Base-by-base conservation (phyloP, 2,797 vertebrate species). In the Calcarius lapponicus region DNA sequence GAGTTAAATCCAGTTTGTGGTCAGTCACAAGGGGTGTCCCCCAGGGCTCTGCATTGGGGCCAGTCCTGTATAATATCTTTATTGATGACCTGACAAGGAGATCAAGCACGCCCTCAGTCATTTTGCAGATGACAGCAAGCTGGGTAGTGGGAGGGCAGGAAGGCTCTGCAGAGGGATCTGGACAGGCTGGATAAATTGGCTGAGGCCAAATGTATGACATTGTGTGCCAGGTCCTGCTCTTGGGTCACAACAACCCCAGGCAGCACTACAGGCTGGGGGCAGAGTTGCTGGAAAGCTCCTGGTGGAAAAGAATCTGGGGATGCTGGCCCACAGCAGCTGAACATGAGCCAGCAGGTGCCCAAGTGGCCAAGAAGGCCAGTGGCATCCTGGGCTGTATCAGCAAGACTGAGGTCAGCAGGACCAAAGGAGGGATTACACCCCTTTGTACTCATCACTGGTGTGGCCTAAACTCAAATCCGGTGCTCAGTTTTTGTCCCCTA, bases 91-190 rank as follows among this genome's bases (percentile, higher is more conserved):
- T 54, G 66, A 54, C 16, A 48, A 72, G 29, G 45, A 24, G 31
- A 60, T 42, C 0, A 0, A 24, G 53, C 2, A 1, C 3, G 11
- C 20, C 22, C 9, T 20, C 32, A 21, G 34, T 36, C 32, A 54
- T 61, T 90, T 73, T 66, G 47, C 53, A 73, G 22, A 42, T 6
- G 3, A 54, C 66, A 66, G 40, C 11, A 36, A 36, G 10, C 6
- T 42, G 40, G 51, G 51, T 31, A 8, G 51, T 31, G 28, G 45
- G n/a, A 45, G 20, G 51, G 29, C 57, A 76, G 58, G 34, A 65
- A 53, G 22, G 16, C 16, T 42, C 22, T 79, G 19, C 60, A 72
- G 40, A 72, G 26, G 26, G 66, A n/a, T 54, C 66, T 60, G 34
- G 31, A 29, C 53, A 60, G 53, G 13, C 26, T 60, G 47, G 31